Evolutionary conservation across 2,113 vertebrate genomes (phyloP).

Genomic region (Sphyrna mokarran): DNA sequence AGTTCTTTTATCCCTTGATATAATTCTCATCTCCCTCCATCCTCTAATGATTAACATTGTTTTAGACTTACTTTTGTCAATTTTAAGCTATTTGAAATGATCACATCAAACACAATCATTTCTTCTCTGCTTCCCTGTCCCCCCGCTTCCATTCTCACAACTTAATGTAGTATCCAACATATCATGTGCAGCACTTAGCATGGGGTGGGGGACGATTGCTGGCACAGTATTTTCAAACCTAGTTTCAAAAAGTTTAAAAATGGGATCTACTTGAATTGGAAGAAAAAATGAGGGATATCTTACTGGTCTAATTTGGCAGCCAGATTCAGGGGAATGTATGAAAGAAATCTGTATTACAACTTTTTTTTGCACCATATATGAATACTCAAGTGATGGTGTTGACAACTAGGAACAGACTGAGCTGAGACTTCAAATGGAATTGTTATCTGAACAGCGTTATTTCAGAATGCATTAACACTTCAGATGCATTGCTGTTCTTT

Average conservation of each 20-base stretch:
- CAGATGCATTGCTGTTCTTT: conserved; percentile 46
- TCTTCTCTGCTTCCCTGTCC: neutral
- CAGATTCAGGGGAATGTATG: conserved; percentile 44
- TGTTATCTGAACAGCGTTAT: neutral
- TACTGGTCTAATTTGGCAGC: neutral
- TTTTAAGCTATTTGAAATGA: neutral
- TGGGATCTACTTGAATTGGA: neutral
- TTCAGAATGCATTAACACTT: neutral
- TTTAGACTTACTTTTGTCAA: neutral
- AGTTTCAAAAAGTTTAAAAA: neutral
- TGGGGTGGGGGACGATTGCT: neutral
- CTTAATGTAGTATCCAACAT: neutral
- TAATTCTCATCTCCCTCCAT: neutral
- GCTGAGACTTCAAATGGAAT: neutral
- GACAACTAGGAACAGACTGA: neutral
- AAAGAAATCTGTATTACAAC: conserved; percentile 47
- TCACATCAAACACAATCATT: neutral
- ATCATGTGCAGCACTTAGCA: neutral
- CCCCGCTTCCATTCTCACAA: too few relatives aligned
- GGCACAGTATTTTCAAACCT: neutral
- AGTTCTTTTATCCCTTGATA: neutral
- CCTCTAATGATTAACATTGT: neutral
- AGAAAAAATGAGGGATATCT: neutral
- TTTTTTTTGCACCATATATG: neutral
- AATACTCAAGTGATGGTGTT: neutral